Conservation (phyloP, 2,797 vertebrate species). For the Oreonectes daqikongensis region DNA sequence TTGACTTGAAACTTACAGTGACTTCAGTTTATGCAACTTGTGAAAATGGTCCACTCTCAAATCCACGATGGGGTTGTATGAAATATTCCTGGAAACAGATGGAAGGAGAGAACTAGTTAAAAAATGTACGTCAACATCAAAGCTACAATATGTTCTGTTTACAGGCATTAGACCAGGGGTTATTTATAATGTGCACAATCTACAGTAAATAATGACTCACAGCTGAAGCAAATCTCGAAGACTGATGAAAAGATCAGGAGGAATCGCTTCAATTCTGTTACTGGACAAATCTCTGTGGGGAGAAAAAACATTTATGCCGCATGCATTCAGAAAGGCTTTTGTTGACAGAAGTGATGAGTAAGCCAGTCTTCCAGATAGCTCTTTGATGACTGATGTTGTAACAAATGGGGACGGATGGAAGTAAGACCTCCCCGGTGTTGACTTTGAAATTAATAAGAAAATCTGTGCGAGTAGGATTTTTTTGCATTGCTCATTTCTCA, state of each 20-base stretch:
- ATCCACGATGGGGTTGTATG: constrained; percentile 89
- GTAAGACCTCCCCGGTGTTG: not conserved
- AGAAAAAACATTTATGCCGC: constrained; percentile 56
- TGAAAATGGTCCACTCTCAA: constrained; percentile 90
- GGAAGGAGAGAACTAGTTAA: not conserved
- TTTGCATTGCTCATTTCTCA: constrained; percentile 2
- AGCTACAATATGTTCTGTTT: not conserved
- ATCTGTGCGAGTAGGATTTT: constrained; percentile 21
- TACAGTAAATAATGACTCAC: constrained; percentile 75
- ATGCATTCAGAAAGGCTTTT: constrained; percentile 16
- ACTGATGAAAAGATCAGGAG: constrained; percentile 83
- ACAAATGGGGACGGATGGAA: not conserved
- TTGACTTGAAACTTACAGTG: constrained; percentile 81
- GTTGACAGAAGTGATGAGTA: constrained; percentile 27
- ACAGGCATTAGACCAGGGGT: not conserved
- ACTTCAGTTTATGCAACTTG: constrained; percentile 87
- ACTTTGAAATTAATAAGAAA: constrained; percentile 34
- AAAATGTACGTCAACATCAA: not conserved
- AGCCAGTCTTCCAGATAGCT: constrained; percentile 8
- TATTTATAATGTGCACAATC: not conserved
- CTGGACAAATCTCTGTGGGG: constrained; percentile 87
- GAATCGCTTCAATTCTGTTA: constrained; percentile 87
- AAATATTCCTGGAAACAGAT: constrained; percentile 85
- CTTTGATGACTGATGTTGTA: constrained; percentile 31
- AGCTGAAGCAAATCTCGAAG: constrained; percentile 91